phyloP scores from a whole-genome alignment of 1,140 invertebrate species.

The Anastrepha ludens region DNA sequence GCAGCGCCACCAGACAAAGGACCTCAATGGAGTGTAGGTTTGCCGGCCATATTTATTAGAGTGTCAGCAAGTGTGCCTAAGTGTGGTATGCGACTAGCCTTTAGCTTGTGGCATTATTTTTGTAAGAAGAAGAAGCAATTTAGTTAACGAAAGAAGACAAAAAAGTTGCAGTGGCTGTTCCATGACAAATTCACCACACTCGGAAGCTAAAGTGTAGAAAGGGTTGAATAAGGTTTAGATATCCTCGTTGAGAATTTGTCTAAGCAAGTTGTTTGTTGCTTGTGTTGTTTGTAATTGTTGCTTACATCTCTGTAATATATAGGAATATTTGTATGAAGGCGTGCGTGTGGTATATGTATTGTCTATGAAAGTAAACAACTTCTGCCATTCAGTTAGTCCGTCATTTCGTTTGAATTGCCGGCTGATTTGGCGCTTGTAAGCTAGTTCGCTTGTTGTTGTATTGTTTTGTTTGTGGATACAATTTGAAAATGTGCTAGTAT shows the following conservation, averaged over 20 bases:
- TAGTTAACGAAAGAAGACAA: not conserved
- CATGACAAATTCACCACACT: not conserved
- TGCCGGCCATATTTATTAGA: not conserved
- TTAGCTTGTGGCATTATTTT: not conserved
- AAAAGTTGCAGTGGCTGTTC: not conserved
- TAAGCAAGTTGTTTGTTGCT: not conserved
- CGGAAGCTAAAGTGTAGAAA: not conserved
- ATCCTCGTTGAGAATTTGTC: not conserved
- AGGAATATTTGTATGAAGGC: not conserved
- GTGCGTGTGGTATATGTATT: not conserved
- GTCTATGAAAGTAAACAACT: constrained; percentile 19
- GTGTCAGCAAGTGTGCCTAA: constrained; percentile 3
- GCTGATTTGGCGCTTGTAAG: not conserved
- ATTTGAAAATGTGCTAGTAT: constrained; percentile 2
- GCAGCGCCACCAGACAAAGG: constrained; percentile 16
- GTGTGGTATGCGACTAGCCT: not conserved
- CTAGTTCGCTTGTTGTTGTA: not conserved
- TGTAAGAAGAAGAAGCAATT: not conserved
- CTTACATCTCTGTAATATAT: not conserved
- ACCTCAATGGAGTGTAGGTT: not conserved
- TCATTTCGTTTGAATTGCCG: not conserved
- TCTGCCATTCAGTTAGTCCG: not conserved
- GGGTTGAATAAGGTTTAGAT: not conserved
- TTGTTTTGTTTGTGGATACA: constrained; percentile 18
- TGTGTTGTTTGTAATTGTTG: not conserved